Conservation (phyloP, 2,797 vertebrate species). For the Tokudaia tokunoshimensis region DNA sequence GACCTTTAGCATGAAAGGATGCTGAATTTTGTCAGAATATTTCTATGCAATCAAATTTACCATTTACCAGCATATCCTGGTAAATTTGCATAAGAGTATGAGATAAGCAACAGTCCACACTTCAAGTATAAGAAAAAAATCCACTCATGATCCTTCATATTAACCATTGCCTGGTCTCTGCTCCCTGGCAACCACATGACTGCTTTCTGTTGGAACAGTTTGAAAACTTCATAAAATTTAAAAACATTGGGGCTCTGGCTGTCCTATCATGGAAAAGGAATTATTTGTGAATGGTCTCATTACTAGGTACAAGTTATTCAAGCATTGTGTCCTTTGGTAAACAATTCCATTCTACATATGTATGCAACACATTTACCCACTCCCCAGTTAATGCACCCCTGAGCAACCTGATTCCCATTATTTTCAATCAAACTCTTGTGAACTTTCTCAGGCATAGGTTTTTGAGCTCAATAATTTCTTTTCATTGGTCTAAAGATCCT, state of each 20-base stretch:
- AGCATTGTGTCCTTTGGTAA: background rate
- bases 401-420: background rate
- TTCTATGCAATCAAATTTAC: background rate
- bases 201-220: background rate
- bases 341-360: background rate
- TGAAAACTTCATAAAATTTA: background rate
- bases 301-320: background rate
- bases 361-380: background rate
- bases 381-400: background rate
- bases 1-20: no score
- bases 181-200: background rate
- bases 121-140: conserved; percentile 14
- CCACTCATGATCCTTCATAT: background rate
- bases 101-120: background rate
- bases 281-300: background rate
- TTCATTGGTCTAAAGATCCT: background rate
- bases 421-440: background rate
- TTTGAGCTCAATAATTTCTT: background rate
- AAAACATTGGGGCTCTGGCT: background rate
- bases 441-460: background rate
- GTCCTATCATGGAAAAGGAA: background rate
- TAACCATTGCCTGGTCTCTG: background rate
- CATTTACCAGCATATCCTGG: background rate
- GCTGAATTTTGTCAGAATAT: conserved; percentile 10
- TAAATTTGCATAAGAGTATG: background rate